Evolutionary conservation across 2,888 invertebrate genomes (phyloP).

Genomic region (Yponomeuta malinellus): DNA sequence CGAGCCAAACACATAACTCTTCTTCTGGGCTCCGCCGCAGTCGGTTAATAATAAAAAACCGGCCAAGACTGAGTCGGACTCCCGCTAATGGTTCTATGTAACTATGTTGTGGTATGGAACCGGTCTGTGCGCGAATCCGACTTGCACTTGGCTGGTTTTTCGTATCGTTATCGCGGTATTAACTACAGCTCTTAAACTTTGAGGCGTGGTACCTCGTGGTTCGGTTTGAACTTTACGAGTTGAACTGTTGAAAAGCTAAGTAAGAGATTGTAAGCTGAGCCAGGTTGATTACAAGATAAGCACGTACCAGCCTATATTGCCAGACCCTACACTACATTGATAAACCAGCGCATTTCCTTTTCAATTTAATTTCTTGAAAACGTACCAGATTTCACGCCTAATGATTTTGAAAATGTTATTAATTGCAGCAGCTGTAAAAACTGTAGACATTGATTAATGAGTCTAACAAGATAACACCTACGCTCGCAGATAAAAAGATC

Average conservation of each 20-base stretch:
- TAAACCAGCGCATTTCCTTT: no score
- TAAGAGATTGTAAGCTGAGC: neutral
- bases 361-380: no score
- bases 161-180: no score
- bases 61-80: no score
- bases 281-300: neutral
- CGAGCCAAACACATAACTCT: no score
- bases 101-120: no score
- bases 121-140: no score
- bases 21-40: no score
- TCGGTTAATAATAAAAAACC: no score
- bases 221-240: neutral
- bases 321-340: no score
- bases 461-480: neutral
- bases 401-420: neutral
- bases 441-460: neutral
- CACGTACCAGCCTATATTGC: neutral
- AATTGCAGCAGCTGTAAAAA: neutral
- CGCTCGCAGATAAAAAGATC: neutral
- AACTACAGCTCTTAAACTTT: neutral
- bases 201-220: neutral
- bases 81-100: no score
- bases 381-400: neutral
- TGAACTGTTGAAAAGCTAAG: neutral
- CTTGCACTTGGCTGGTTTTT: no score